Evolutionary conservation across 2,888 invertebrate species (phyloP), one percentile per base, ranked within the genome.

Genomic region (Leptopilina myrica): DNA sequence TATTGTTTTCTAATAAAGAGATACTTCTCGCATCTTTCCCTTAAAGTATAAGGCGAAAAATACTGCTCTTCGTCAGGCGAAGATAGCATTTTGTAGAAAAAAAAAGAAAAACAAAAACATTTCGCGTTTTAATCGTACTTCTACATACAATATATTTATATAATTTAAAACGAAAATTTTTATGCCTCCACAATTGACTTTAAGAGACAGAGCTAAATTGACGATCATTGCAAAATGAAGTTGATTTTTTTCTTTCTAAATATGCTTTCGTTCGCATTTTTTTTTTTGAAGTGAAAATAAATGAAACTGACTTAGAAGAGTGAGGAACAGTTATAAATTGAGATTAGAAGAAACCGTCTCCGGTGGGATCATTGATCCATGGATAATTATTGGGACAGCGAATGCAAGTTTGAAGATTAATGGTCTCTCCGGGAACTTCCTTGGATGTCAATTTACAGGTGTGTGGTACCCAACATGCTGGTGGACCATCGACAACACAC

Each of bases 301-400:
- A 79, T 79, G 33, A 33, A 33, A 33, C 80, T 82, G 83, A 84
- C 84, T 82, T 81, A 84, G 82, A 81, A 76, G 76, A 80, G 81
- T 33, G 33, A 33, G 33, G 33, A 33, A 33, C 33, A 5, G 33
- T 80, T 79, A 79, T 66, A 33, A 77, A 59, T 67, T 77, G 53
- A 59, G 49, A 49, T 94, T 96, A 97, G 94, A 96, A 97, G 94
- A 96, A 97, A 92, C 96, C 97, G 90, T 97, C 96, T 87, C 97
- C 97, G 87, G 96, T 96, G 83, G 98, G 98, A 93, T 98, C 98
- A 92, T 96, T 97, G 89, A 98, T 92, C 98, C 98, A 98, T 88
- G 98, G 98, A 93, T 98, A 98, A 92, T 98, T 97, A 92, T 96
- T 96, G 86, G 98, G 98, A 92, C 98, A 98, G 91, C 97, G 94